A percentile compares a stretch with the other conserved stretches of the same genome.
Conservation (phyloP, 2,797 vertebrate species). For the Petrocephalus sullivani region DNA sequence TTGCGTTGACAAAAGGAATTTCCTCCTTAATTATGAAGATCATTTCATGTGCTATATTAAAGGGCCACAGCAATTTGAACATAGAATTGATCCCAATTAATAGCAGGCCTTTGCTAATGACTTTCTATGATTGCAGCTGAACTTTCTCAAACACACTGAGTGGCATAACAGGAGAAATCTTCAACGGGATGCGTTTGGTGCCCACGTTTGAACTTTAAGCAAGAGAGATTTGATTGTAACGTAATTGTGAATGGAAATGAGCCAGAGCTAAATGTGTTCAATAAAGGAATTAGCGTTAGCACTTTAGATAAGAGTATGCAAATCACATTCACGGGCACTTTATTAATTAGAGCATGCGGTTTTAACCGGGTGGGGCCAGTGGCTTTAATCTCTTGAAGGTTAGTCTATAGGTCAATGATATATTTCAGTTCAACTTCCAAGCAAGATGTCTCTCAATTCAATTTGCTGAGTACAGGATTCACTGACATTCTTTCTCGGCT, state of each 20-base stretch:
- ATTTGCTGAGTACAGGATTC: conserved; percentile 21
- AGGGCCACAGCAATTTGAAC: conserved; percentile 25
- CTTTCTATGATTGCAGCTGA: conserved; percentile 23
- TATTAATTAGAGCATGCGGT: conserved; percentile 26
- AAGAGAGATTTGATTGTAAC: conserved; percentile 21
- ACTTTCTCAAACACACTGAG: background rate
- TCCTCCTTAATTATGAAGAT: conserved; percentile 26
- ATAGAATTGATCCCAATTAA: conserved; percentile 33
- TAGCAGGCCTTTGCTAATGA: conserved; percentile 28
- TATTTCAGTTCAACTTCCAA: conserved; percentile 15
- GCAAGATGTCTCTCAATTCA: conserved; percentile 24
- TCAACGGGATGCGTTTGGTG: conserved; percentile 9
- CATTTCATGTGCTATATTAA: conserved; percentile 26
- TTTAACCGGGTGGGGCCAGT: conserved; percentile 8
- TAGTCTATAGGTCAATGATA: conserved; percentile 25
- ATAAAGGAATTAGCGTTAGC: conserved; percentile 34
- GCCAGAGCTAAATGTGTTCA: conserved; percentile 28
- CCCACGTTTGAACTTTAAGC: conserved; percentile 21
- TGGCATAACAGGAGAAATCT: background rate
- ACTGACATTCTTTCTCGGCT: background rate
- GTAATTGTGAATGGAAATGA: conserved; percentile 24
- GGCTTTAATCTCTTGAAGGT: conserved; percentile 24
- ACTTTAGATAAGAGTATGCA: conserved; percentile 21
- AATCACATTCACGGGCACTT: conserved; percentile 36
- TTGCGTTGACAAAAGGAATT: conserved; percentile 27